Percentiles rank a stretch among this genome's conserved stretches.
Conservation (phyloP, 2,888 invertebrate genomes). For the Acrobeloides nanus region DNA sequence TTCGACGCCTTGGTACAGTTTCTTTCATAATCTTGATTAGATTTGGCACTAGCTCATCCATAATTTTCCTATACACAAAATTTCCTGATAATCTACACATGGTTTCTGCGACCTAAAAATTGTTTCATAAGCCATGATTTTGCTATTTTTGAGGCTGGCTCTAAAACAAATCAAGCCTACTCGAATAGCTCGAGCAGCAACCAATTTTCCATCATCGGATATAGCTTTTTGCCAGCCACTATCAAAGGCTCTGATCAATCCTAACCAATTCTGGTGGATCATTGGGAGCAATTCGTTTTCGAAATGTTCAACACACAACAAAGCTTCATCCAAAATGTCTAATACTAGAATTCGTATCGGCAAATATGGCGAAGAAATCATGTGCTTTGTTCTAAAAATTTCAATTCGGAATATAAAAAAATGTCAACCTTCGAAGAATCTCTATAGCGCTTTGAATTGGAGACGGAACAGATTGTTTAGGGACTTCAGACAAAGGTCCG, state of each 20-base stretch:
- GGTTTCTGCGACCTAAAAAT: constrained; percentile 19
- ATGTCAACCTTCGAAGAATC: too few relatives aligned
- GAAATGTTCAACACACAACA: too few relatives aligned
- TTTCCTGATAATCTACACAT: constrained; percentile 30
- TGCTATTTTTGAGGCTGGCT: too few relatives aligned
- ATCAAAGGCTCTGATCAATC: constrained; percentile 13
- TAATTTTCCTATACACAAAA: constrained; percentile 35
- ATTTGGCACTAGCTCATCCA: constrained; percentile 30
- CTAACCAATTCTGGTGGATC: constrained; percentile 43
- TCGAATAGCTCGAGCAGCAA: constrained; percentile 14
- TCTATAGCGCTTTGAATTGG: too few relatives aligned
- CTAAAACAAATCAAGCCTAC: too few relatives aligned
- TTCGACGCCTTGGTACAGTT: constrained; percentile 1
- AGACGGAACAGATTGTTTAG: too few relatives aligned
- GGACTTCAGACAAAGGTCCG: too few relatives aligned
- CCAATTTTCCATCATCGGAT: constrained; percentile 20
- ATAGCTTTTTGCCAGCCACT: constrained; percentile 7
- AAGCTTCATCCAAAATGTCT: too few relatives aligned
- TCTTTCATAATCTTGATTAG: constrained; percentile 15
- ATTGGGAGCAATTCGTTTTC: constrained; percentile 44
- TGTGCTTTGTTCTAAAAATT: constrained; percentile 18
- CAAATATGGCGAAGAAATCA: too few relatives aligned
- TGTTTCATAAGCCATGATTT: not conserved
- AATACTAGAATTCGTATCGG: too few relatives aligned
- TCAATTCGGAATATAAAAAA: too few relatives aligned